Conservation (phyloP, 2,888 invertebrate genomes). For the Meiosimyza platycephala region DNA sequence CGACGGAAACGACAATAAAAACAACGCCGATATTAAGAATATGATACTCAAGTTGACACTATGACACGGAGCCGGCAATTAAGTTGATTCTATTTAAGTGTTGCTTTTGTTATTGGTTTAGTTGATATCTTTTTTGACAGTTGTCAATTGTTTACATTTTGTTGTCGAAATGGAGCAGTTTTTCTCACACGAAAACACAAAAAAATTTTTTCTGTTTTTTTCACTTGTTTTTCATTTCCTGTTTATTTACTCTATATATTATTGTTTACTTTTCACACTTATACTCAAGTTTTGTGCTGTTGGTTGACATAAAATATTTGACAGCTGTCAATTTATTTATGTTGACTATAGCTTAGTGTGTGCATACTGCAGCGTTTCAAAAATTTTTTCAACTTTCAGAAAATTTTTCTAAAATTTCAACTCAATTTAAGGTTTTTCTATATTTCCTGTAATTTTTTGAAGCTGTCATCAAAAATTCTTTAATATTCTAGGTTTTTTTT, state of each 20-base stretch:
- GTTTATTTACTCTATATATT: neutral
- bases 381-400: too few relatives aligned
- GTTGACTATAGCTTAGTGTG: neutral
- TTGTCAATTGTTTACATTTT: neutral
- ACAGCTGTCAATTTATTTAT: slow-evolving; percentile 2
- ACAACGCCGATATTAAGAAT: neutral
- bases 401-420: too few relatives aligned
- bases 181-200: too few relatives aligned
- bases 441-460: neutral
- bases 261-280: neutral
- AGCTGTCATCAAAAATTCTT: too few relatives aligned
- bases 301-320: neutral
- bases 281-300: neutral
- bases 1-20: neutral
- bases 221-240: slow-evolving; percentile 1
- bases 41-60: neutral
- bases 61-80: neutral
- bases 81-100: neutral
- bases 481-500: neutral
- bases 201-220: neutral
- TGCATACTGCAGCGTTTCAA: too few relatives aligned
- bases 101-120: neutral
- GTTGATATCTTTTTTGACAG: neutral
- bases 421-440: neutral
- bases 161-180: neutral